These are phyloP conservation scores for Zaprionus ghesquierei DNA, from an alignment of 1,140 invertebrate genomes.

Conservation along the genomic window DNA sequence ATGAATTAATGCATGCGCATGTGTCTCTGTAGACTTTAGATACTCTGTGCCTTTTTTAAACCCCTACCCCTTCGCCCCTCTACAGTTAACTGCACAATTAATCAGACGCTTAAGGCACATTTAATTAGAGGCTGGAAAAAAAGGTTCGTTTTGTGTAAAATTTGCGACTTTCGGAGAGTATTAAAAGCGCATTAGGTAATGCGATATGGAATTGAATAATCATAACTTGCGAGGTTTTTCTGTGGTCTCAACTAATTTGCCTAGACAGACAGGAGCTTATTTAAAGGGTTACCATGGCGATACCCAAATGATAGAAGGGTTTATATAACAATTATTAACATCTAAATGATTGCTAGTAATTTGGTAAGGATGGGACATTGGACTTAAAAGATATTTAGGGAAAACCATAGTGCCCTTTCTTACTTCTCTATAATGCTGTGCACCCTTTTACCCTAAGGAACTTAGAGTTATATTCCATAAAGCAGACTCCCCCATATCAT, in stretches of 20 bases:
- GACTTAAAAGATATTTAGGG: no score
- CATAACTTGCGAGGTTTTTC: no score
- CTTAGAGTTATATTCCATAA: no score
- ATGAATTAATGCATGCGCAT: constrained; percentile 37
- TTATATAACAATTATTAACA: no score
- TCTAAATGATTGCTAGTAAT: no score
- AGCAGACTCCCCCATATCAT: not conserved
- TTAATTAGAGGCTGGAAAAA: constrained; percentile 67
- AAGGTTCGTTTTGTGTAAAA: constrained; percentile 27
- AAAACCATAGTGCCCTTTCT: no score
- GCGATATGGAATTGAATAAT: not conserved
- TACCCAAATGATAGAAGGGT: no score
- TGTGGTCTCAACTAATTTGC: no score
- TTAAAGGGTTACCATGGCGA: no score
- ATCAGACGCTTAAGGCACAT: constrained; percentile 68
- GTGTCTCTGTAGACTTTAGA: constrained; percentile 57
- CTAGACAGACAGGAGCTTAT: no score
- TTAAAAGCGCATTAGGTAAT: constrained; percentile 14
- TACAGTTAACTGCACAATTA: constrained; percentile 70
- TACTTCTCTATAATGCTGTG: no score
- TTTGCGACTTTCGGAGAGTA: not conserved
- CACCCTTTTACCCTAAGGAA: not conserved
- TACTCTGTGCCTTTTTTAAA: not conserved
- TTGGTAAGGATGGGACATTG: no score
- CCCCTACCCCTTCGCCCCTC: not conserved